Evolutionary conservation across 2,888 invertebrate genomes (phyloP).

Genomic region (Calliphora vomitoria): DNA sequence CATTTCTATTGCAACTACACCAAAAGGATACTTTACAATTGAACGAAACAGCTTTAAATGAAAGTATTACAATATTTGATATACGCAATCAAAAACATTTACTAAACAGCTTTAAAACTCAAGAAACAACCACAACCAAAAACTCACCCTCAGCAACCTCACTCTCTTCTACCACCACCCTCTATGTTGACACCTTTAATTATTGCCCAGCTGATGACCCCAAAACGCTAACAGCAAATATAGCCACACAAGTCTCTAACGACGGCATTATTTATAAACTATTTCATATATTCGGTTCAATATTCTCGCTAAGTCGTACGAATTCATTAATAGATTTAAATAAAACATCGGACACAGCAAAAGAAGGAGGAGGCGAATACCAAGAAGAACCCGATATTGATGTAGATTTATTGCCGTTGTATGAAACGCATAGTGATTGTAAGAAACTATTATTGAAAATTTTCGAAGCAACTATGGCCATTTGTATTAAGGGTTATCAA

Average conservation of each 20-base stretch:
- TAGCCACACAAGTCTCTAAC: constrained; percentile 56
- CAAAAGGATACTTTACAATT: constrained; percentile 63
- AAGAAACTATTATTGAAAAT: constrained; percentile 82
- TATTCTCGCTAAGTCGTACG: constrained; percentile 77
- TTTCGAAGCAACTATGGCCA: constrained; percentile 83
- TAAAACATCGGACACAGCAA: constrained; percentile 28
- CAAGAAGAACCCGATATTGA: constrained; percentile 68
- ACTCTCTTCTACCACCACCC: constrained; percentile 17
- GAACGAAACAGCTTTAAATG: constrained; percentile 67
- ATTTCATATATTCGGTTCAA: constrained; percentile 80
- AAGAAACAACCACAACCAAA: constrained; percentile 31
- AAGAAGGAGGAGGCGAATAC: not conserved
- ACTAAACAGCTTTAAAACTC: constrained; percentile 31
- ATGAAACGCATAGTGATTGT: constrained; percentile 80
- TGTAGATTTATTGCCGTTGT: constrained; percentile 78
- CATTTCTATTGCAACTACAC: constrained; percentile 78
- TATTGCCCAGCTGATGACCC: constrained; percentile 58
- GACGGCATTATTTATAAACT: constrained; percentile 79
- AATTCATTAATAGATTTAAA: constrained; percentile 74
- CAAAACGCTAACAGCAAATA: constrained; percentile 52
- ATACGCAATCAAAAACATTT: constrained; percentile 78
- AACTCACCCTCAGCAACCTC: constrained; percentile 19
- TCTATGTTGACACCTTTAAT: constrained; percentile 32
- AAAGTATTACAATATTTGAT: constrained; percentile 81
- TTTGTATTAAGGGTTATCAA: constrained; percentile 81